These are phyloP conservation scores for Diadumene lineata DNA, from an alignment of 92 coral and sea anemone species.

Conservation along the genomic window DNA sequence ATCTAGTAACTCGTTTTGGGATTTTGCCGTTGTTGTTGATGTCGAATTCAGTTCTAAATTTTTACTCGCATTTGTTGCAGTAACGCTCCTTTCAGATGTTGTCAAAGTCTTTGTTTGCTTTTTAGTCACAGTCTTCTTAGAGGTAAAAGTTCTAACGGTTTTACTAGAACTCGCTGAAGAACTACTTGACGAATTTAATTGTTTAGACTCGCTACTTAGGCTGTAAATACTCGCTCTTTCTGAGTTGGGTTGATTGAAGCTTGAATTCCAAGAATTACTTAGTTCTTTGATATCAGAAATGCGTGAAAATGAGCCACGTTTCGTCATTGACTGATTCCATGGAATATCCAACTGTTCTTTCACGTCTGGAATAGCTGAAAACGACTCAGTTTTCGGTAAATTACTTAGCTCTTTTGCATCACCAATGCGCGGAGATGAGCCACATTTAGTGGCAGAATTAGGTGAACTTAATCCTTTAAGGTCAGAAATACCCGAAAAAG, in stretches of 20 bases:
- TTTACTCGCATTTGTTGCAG: background rate
- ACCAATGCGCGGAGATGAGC: slow-evolving; percentile 17
- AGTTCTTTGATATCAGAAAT: slow-evolving; percentile 25
- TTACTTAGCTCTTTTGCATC: slow-evolving; percentile 18
- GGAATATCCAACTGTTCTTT: background rate
- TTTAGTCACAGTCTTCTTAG: slow-evolving; percentile 15
- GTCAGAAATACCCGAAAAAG: slow-evolving; percentile 25
- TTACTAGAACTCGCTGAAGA: slow-evolving; percentile 2
- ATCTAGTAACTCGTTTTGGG: background rate
- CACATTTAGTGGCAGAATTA: no score
- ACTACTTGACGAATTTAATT: background rate
- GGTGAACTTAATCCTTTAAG: slow-evolving; percentile 13
- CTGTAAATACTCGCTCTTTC: slow-evolving; percentile 17
- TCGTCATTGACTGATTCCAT: background rate
- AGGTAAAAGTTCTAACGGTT: slow-evolving; percentile 1
- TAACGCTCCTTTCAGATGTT: no score
- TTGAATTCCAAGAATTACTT: slow-evolving; percentile 8
- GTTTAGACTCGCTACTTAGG: background rate
- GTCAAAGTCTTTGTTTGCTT: background rate
- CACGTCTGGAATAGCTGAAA: slow-evolving; percentile 21
- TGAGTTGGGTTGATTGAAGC: background rate
- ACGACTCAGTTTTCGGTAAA: background rate
- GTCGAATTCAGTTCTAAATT: no score
- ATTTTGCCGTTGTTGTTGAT: no score
- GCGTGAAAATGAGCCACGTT: slow-evolving; percentile 19